Evolutionary conservation across 1,140 invertebrate species (phyloP).

Genomic region (Hylaeus anthracinus): DNA sequence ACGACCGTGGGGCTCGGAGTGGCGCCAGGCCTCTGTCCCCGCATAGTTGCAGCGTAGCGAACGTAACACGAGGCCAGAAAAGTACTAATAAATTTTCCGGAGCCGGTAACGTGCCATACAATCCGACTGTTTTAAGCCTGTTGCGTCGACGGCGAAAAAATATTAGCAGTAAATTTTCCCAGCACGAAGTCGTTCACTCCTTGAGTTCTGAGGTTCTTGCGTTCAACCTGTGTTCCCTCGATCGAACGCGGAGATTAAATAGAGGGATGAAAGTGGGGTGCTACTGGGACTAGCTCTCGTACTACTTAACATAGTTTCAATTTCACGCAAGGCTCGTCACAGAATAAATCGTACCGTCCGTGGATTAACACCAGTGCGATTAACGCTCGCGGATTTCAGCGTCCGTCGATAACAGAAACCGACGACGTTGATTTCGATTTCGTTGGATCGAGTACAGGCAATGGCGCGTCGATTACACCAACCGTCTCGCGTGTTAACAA

Average conservation of each 20-base stretch:
- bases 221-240: neutral
- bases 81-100: conserved; percentile 60
- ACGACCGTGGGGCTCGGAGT: conserved; percentile 66
- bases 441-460: neutral
- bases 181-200: neutral
- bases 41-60: neutral
- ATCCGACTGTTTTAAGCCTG: conserved; percentile 48
- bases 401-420: too few relatives aligned
- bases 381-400: too few relatives aligned
- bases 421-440: neutral
- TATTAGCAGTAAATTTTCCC: conserved; percentile 56
- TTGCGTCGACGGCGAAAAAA: conserved; percentile 47
- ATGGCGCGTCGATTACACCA: neutral
- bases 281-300: too few relatives aligned
- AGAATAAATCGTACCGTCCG: too few relatives aligned
- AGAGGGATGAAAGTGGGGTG: too few relatives aligned
- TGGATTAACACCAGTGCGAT: too few relatives aligned
- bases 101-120: conserved; percentile 51
- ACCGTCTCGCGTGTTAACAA: neutral
- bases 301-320: too few relatives aligned
- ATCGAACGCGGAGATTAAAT: too few relatives aligned
- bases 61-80: conserved; percentile 40
- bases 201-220: neutral
- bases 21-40: conserved; percentile 67
- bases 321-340: too few relatives aligned